These are phyloP conservation scores for Virgularia gustaviana DNA, from an alignment of 92 coral and sea anemone genomes.

Conservation along the genomic window DNA sequence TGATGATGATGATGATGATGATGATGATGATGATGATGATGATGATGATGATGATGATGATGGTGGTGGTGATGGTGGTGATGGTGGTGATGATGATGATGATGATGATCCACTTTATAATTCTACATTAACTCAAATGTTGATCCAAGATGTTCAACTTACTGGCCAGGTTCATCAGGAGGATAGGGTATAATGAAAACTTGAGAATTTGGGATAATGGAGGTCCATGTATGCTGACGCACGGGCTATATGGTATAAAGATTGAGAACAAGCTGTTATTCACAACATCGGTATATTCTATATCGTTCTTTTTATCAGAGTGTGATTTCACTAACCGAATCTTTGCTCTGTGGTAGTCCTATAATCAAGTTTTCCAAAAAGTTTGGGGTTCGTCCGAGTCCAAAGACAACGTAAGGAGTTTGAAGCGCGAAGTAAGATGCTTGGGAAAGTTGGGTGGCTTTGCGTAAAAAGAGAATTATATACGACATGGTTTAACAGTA, in stretches of 20 bases:
- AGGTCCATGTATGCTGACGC: slow-evolving; percentile 67
- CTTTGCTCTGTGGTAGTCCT: slow-evolving; percentile 75
- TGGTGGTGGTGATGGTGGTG: no score
- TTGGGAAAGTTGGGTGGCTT: slow-evolving; percentile 93
- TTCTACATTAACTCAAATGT: not conserved
- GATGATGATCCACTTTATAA: not conserved
- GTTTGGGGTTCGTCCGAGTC: slow-evolving; percentile 92
- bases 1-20: no score
- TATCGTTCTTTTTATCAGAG: no score
- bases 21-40: no score
- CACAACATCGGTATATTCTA: no score
- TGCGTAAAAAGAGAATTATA: not conserved
- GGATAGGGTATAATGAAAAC: slow-evolving; percentile 91
- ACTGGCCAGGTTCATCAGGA: slow-evolving; percentile 70
- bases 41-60: no score
- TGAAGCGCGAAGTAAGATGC: slow-evolving; percentile 94
- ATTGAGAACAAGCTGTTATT: not conserved
- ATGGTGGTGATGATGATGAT: no score
- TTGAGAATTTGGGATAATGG: slow-evolving; percentile 95
- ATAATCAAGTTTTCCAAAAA: slow-evolving; percentile 74
- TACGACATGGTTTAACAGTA: not conserved
- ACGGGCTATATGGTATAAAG: slow-evolving; percentile 58
- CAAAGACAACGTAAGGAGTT: slow-evolving; percentile 84
- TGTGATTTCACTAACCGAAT: slow-evolving; percentile 55
- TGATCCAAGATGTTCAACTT: slow-evolving; percentile 26